phyloP scores from a whole-genome alignment of 2,888 invertebrate species.

The Heliconius charithonia region DNA sequence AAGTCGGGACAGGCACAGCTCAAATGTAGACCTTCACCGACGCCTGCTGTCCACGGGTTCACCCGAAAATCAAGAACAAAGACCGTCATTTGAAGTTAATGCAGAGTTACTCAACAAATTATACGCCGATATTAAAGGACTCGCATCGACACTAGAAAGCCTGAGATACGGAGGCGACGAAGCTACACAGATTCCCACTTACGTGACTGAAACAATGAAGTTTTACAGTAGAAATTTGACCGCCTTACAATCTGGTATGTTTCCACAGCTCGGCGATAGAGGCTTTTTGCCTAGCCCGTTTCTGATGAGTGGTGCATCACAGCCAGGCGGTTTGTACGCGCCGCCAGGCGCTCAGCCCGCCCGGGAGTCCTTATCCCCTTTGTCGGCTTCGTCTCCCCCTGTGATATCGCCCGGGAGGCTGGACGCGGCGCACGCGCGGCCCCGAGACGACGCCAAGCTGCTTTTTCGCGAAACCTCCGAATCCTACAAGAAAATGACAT shows the following conservation, averaged over 20 bases:
- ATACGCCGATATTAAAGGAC: slow-evolving; percentile 89
- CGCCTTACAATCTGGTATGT: slow-evolving; percentile 74
- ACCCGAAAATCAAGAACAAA: slow-evolving; percentile 79
- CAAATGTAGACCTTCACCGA: slow-evolving; percentile 82
- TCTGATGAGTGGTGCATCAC: slow-evolving; percentile 74
- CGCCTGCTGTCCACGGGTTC: slow-evolving; percentile 76
- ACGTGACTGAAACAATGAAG: slow-evolving; percentile 80
- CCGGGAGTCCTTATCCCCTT: slow-evolving; percentile 76
- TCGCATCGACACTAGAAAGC: slow-evolving; percentile 85
- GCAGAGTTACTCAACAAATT: slow-evolving; percentile 92
- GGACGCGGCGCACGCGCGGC: slow-evolving; percentile 75
- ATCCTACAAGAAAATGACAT: slow-evolving; percentile 82
- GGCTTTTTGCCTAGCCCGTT: slow-evolving; percentile 76
- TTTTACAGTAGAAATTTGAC: slow-evolving; percentile 77
- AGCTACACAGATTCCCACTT: slow-evolving; percentile 72
- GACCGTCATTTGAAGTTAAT: slow-evolving; percentile 86
- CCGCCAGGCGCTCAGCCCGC: slow-evolving; percentile 72
- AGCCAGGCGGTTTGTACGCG: slow-evolving; percentile 69
- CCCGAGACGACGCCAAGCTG: slow-evolving; percentile 76
- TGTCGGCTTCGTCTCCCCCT: slow-evolving; percentile 78
- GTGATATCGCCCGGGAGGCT: slow-evolving; percentile 77
- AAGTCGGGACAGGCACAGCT: slow-evolving; percentile 85
- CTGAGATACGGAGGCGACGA: slow-evolving; percentile 83
- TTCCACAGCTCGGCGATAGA: slow-evolving; percentile 74
- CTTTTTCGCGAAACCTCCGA: slow-evolving; percentile 83